These are phyloP conservation scores for Leptonema lineaticorne DNA, from an alignment of 1,140 invertebrate species.

Conservation along the genomic window DNA sequence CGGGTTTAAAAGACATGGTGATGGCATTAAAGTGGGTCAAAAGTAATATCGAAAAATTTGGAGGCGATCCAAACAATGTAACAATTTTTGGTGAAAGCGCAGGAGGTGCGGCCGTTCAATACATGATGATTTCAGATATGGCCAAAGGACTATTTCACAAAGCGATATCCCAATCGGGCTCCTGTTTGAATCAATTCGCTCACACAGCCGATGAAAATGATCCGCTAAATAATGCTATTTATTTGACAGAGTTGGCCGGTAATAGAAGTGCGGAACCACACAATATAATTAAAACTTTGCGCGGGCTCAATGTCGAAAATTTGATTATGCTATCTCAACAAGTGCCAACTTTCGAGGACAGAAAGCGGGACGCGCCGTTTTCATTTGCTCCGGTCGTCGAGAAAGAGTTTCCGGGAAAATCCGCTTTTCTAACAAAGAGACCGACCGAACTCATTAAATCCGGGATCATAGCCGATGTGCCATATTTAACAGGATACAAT, in stretches of 20 bases:
- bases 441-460: conserved; percentile 47
- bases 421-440: conserved; percentile 46
- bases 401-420: conserved; percentile 49
- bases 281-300: conserved; percentile 49
- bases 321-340: conserved; percentile 45
- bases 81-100: conserved; percentile 61
- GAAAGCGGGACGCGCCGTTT: conserved; percentile 36
- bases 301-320: conserved; percentile 47
- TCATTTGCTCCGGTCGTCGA: conserved; percentile 48
- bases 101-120: conserved; percentile 53
- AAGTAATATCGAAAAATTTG: conserved; percentile 59
- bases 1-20: conserved; percentile 64
- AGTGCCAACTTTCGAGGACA: conserved; percentile 37
- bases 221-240: conserved; percentile 48
- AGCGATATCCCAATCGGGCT: conserved; percentile 67
- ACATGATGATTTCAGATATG: conserved; percentile 56
- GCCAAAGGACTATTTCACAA: conserved; percentile 60
- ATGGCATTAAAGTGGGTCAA: conserved; percentile 63
- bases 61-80: conserved; percentile 58
- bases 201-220: conserved; percentile 43
- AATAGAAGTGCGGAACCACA: conserved; percentile 46
- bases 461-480: conserved; percentile 47
- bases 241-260: conserved; percentile 45
- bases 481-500: conserved; percentile 49
- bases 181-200: conserved; percentile 63